Evolutionary conservation across 2,888 invertebrate genomes (phyloP).

Genomic region (Chrysotoxum bicinctum): DNA sequence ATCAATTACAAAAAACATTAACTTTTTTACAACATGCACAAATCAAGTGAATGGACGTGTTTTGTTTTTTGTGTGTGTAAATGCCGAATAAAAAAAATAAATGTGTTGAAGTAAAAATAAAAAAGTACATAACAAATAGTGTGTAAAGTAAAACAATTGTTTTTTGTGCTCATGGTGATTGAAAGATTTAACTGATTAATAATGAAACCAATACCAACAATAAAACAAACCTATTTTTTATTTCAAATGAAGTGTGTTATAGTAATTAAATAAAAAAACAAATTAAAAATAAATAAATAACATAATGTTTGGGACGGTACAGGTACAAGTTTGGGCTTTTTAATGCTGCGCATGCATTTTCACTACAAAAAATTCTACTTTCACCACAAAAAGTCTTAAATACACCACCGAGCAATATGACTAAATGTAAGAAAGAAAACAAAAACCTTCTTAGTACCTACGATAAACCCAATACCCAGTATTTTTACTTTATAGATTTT

Average conservation of each 20-base stretch:
- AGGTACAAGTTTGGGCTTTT: slow-evolving; percentile 30
- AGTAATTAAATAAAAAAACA: neutral
- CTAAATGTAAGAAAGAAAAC: neutral
- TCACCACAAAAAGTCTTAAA: slow-evolving; percentile 33
- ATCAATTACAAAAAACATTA: slow-evolving; percentile 40
- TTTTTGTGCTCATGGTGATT: slow-evolving; percentile 75
- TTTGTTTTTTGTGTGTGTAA: slow-evolving; percentile 37
- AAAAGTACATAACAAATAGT: slow-evolving; percentile 7
- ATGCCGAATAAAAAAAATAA: slow-evolving; percentile 45
- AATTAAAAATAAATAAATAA: slow-evolving; percentile 17
- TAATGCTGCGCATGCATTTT: slow-evolving; percentile 60
- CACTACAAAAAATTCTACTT: slow-evolving; percentile 56
- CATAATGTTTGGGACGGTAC: slow-evolving; percentile 45
- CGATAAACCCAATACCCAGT: no score
- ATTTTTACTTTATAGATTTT: no score
- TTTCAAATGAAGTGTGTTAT: slow-evolving; percentile 9
- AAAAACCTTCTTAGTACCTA: neutral
- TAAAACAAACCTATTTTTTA: neutral
- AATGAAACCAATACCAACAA: slow-evolving; percentile 25
- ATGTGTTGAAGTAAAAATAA: slow-evolving; percentile 50
- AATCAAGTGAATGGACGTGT: slow-evolving; percentile 66
- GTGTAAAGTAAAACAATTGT: slow-evolving; percentile 69
- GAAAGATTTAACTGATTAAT: slow-evolving; percentile 46
- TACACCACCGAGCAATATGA: slow-evolving; percentile 45
- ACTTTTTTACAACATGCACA: slow-evolving; percentile 71